phyloP scores from a whole-genome alignment of 2,797 vertebrate species.

The Anabas testudineus region DNA sequence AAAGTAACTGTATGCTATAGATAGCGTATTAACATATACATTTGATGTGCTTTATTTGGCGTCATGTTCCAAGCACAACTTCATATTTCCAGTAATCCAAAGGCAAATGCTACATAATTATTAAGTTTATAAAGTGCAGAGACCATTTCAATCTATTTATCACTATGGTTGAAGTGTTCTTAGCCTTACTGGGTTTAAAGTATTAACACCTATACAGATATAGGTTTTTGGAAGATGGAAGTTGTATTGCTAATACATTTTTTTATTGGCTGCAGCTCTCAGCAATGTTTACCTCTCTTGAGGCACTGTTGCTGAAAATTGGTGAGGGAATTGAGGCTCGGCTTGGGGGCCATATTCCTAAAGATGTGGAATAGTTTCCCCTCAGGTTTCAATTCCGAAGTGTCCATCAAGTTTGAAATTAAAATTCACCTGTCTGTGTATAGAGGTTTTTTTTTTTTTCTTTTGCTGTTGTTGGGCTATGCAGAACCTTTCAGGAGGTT shows the following conservation, averaged over 20 bases:
- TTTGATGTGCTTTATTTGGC: slow-evolving; percentile 6
- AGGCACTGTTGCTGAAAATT: slow-evolving; percentile 84
- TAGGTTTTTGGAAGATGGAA: slow-evolving; percentile 71
- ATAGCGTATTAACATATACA: slow-evolving; percentile 39
- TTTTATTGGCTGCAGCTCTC: slow-evolving; percentile 73
- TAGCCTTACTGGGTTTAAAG: slow-evolving; percentile 45
- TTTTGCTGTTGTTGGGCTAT: slow-evolving; percentile 14
- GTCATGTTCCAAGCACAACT: slow-evolving; percentile 16
- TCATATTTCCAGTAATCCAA: slow-evolving; percentile 38
- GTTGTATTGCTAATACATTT: slow-evolving; percentile 68
- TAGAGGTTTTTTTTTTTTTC: not conserved
- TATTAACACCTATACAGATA: slow-evolving; percentile 67
- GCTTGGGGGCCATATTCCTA: slow-evolving; percentile 72
- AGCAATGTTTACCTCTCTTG: slow-evolving; percentile 80
- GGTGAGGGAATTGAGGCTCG: slow-evolving; percentile 78
- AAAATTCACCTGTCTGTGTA: slow-evolving; percentile 59
- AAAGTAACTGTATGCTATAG: slow-evolving; percentile 1
- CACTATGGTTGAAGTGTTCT: slow-evolving; percentile 40
- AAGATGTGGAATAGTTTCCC: slow-evolving; percentile 73
- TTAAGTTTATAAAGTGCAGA: slow-evolving; percentile 33
- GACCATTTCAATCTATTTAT: slow-evolving; percentile 57
- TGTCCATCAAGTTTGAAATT: slow-evolving; percentile 74
- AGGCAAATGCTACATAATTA: slow-evolving; percentile 33
- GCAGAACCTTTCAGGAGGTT: slow-evolving; percentile 35
- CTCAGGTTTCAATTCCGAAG: slow-evolving; percentile 66